These are phyloP conservation scores for Tricholaema leucomelas DNA, from an alignment of 2,113 vertebrate species.

Conservation along the genomic window DNA sequence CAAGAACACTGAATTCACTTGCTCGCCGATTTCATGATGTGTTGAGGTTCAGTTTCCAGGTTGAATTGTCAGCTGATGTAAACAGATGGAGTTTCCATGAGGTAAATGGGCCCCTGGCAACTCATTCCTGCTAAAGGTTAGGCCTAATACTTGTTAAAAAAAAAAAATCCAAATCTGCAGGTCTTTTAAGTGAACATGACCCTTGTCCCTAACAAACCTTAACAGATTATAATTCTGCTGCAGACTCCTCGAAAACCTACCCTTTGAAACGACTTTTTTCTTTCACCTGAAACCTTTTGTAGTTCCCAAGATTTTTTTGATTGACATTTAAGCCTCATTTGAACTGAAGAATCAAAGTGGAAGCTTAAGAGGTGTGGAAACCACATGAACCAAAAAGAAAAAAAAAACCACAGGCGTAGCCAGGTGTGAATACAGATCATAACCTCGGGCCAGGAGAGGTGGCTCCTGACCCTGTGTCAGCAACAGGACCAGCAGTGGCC, in stretches of 20 bases:
- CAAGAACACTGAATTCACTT: not conserved
- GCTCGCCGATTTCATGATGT: not conserved
- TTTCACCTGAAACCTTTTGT: not conserved
- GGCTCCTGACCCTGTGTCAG: accelerated
- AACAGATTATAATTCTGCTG: not conserved
- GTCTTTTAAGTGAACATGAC: not conserved
- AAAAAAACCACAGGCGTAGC: not conserved
- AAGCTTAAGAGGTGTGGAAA: not conserved
- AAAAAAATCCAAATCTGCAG: not conserved
- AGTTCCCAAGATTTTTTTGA: not conserved
- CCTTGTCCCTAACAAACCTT: not conserved
- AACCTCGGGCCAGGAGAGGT: not conserved
- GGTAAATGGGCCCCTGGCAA: not conserved
- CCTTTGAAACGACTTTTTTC: not conserved
- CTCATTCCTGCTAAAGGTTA: not conserved
- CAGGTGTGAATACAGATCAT: not conserved
- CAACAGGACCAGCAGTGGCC: not conserved
- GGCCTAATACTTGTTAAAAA: not conserved
- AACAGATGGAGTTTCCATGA: not conserved
- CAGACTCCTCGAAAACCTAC: not conserved
- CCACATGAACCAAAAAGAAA: not conserved
- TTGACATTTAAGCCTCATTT: not conserved
- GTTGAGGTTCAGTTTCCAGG: not conserved
- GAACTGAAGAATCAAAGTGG: not conserved
- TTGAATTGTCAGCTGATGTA: not conserved